These are phyloP conservation scores for Chrysolina americana DNA, from an alignment of 2,888 invertebrate genomes.

Conservation along the genomic window DNA sequence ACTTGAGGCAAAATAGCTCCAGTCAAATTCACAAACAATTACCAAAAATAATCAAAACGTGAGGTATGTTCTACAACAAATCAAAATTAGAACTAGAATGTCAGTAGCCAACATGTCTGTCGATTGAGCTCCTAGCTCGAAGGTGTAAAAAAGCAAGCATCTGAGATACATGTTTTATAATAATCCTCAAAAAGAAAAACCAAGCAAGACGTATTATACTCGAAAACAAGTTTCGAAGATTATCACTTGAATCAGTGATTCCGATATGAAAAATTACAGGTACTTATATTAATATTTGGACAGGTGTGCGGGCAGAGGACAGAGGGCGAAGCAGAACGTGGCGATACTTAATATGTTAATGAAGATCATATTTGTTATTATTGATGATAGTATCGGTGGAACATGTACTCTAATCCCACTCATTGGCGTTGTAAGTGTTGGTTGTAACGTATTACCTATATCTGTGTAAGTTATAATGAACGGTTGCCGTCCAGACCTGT, in stretches of 20 bases:
- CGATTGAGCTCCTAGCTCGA: no score
- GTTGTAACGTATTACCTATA: constrained; percentile 58
- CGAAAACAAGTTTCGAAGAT: constrained; percentile 11
- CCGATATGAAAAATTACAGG: constrained; percentile 14
- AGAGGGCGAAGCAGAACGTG: constrained; percentile 44
- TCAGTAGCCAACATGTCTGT: no score
- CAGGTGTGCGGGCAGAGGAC: constrained; percentile 49
- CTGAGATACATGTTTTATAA: background rate
- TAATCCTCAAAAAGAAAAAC: background rate
- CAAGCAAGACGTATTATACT: background rate
- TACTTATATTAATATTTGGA: constrained; percentile 55
- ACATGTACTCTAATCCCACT: constrained; percentile 67
- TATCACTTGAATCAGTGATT: constrained; percentile 16
- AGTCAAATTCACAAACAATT: no score
- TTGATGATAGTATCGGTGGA: constrained; percentile 66
- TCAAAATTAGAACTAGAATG: no score
- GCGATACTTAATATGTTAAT: constrained; percentile 57
- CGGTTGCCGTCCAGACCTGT: constrained; percentile 38
- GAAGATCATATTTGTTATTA: constrained; percentile 65
- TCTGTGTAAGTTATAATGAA: constrained; percentile 61
- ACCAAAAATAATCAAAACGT: no score
- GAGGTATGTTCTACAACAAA: no score
- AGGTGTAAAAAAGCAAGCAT: no score
- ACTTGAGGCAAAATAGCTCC: no score
- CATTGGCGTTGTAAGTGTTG: constrained; percentile 60